phyloP scores from a whole-genome alignment of 2,797 vertebrate genomes.

The Rhinogobio ventralis region DNA sequence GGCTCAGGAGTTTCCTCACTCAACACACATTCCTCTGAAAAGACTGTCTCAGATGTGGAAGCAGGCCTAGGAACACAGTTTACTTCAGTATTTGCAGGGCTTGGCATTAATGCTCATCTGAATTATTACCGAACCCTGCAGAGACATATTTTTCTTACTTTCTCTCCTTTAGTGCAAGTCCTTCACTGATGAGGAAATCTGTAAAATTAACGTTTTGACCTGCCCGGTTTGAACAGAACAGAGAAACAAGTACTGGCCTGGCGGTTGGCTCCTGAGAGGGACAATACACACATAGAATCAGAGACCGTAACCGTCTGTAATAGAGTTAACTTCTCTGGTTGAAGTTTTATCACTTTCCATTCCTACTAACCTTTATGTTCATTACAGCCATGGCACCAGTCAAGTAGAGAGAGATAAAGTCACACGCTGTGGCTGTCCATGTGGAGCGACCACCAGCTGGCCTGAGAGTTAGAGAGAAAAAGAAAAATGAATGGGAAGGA shows the following conservation, averaged over 20 bases:
- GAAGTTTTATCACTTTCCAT: not conserved
- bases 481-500: not conserved
- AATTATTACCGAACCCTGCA: not conserved
- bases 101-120: not conserved
- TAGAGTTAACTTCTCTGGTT: not conserved
- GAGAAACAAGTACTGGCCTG: slow-evolving; percentile 80
- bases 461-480: slow-evolving; percentile 69
- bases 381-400: slow-evolving; percentile 80
- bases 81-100: not conserved
- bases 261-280: slow-evolving; percentile 76
- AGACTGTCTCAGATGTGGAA: not conserved
- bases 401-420: slow-evolving; percentile 83
- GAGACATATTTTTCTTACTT: slow-evolving; percentile 69
- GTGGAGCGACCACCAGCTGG: slow-evolving; percentile 86
- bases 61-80: slow-evolving; percentile 16
- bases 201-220: slow-evolving; percentile 82
- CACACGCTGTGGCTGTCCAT: slow-evolving; percentile 93
- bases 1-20: not conserved
- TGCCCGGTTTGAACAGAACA: slow-evolving; percentile 78
- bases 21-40: not conserved
- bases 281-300: not conserved
- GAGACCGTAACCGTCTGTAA: not conserved
- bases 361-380: slow-evolving; percentile 75
- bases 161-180: slow-evolving; percentile 87
- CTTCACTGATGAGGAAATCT: slow-evolving; percentile 85